Percentiles rank a stretch among this genome's conserved stretches.
Conservation (phyloP, 2,113 vertebrate species). For the Columba janthina region DNA sequence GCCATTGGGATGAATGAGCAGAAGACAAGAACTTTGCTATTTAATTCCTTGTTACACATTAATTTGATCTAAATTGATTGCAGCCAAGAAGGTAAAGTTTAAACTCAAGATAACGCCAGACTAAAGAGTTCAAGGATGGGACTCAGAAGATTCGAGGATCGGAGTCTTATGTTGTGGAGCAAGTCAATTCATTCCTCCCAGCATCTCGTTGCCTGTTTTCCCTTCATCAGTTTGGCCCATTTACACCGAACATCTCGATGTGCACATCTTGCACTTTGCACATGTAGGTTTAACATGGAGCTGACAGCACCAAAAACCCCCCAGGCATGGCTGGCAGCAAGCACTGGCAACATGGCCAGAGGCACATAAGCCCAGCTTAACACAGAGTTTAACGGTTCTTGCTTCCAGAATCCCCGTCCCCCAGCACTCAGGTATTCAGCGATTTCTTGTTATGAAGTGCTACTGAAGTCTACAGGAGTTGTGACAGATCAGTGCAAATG, state of each 20-base stretch:
- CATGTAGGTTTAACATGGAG: rapidly evolving
- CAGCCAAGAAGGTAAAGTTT: neutral
- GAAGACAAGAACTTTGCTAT: neutral
- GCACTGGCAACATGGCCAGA: too few relatives aligned
- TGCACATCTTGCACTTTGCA: neutral
- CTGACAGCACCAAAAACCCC: neutral
- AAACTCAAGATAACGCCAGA: rapidly evolving
- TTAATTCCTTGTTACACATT: neutral
- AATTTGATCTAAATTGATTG: neutral
- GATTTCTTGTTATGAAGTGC: neutral
- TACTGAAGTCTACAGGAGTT: neutral
- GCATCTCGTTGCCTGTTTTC: neutral
- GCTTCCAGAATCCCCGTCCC: neutral
- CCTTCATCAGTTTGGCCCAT: rapidly evolving
- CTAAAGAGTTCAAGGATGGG: neutral
- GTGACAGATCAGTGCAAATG: neutral
- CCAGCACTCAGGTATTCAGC: too few relatives aligned
- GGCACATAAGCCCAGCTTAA: neutral
- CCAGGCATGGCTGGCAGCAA: too few relatives aligned
- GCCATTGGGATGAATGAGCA: neutral
- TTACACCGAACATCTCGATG: rapidly evolving
- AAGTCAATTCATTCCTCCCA: neutral
- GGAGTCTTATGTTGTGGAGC: rapidly evolving
- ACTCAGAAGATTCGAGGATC: neutral
- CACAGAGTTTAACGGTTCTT: neutral